Base-by-base conservation (phyloP, 2,113 vertebrate genomes). In the Phocoena sinus region DNA sequence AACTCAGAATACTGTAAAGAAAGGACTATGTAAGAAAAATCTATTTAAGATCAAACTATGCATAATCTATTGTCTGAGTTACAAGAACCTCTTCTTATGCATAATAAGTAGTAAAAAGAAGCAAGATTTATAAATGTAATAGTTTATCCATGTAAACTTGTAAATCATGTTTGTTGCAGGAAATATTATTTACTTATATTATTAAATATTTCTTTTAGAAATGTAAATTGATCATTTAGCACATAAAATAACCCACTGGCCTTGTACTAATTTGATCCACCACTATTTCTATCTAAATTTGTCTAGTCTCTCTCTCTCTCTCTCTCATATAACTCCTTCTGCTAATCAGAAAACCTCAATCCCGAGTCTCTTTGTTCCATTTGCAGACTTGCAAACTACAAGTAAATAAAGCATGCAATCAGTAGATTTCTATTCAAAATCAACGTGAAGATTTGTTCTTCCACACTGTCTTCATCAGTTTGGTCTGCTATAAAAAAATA, bases 401-500 rank as follows among this genome's bases (percentile, higher is more conserved):
- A 67, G 26, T 63, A 53, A 65, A 38, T 38, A 97, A 82, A 76
- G 38, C 3, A 65, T 70, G 25, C 13, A 77, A 50, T 15, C 25
- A 94, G 58, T 47, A 67, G n/a, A 71, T 92, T 84, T 79, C 31
- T 93, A 41, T 87, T 91, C n/a, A 83, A 91, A 76, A 82, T 15
- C 33, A 71, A 76, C 77, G 73, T 62, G 47, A 97, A 76, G 17
- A 28, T 82, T 76, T 88, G 31, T 38, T 87, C 62, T 94, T 95
- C 31, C 47, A 68, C 12, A 68, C 47, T 91, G 76, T 91, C 47
- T 80, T 90, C 65, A 41, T 50, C 87, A 63, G 17, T 53, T 38
- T 67, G 44, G 47, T n/a, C 33, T 79, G 33, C 74, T 91, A 31
- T 68, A 80, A 68, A 68, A 80, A 91, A 91, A 68, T 41, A 58